Evolutionary conservation across 2,888 invertebrate species (phyloP), one percentile per base, ranked within the genome.

Genomic region (Muschampia plurimacula): DNA sequence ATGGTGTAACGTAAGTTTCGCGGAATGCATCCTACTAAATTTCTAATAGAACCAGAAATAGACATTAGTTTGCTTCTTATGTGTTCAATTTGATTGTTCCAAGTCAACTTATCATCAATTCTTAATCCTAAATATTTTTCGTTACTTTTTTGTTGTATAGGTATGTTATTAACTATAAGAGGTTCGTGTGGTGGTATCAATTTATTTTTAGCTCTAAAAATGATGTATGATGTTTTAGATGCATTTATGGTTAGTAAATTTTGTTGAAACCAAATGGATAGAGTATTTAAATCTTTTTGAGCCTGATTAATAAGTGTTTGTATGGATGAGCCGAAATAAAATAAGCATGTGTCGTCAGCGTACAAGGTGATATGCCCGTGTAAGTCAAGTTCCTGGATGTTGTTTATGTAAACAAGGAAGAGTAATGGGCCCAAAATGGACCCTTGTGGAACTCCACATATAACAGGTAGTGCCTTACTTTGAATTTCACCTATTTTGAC

Each of bases 361-460:
- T 74, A 74, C 1, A 71, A 13, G 2, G 71, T 74, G 1, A 74
- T 55, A 8, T 68, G 68, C 1, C 72, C 74, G 5, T 60, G 22
- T 12, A 74, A 57, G 10, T n/a, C 22, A 8, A 74, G 36, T 0
- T 69, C 69, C 7, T 60, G 46, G 12, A 69, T 69, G 12, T 69
- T 39, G 6, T 69, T 69, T 3, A 64, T 72, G 12, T 72, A 67
- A 22, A 55, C 13, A 32, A 68, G 15, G 6, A 69, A 73, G n/a
- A 73, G 49, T 8, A 73, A 63, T 39, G 73, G 73, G 0, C 77
- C 76, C n/a, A 77, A 57, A 13, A 76, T 73, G 0, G 76, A 76
- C 0, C 76, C 76, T 28, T 77, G 75, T 0, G 76, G 75, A 10
- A 77, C 72, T 0, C 75, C 72, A 57, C 57, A 74, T 9, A 49